Evolutionary conservation across 2,113 vertebrate species (phyloP), one percentile per base, ranked within the genome.

Genomic region (Canis aureus): DNA sequence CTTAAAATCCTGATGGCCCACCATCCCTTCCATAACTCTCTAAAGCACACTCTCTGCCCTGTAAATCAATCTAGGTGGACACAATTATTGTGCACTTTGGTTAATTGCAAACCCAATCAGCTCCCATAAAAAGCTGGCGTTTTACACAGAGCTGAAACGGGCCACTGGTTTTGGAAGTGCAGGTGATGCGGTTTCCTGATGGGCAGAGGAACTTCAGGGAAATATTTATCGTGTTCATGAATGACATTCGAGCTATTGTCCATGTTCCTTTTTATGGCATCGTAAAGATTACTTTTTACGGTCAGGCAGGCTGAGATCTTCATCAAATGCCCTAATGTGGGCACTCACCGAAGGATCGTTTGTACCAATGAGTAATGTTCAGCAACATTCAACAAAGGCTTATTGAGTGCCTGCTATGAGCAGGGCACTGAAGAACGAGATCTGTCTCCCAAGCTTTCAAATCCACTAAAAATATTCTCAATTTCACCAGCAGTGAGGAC

Each of bases 381-480:
- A 62, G 78, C 89, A 84, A 60, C 20, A 5, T 57, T 76, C 74
- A 67, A 71, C 95, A 95, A 81, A 94, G 96, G 93, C 92, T 94
- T 90, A 76, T 62, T 94, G 90, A 94, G 69, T 35, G 67, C 69
- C 80, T 87, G 35, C 53, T 82, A 43, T n/a, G 25, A 95, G 57
- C 79, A 2, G 78, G 55, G 87, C 59, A 4, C 35, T 49, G 57
- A 53, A 73, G 59, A 96, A 92, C 27, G 53, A 62, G 79, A 80
- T 93, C 89, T 95, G 83, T 95, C 96, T 96, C 87, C 95, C 95
- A 71, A 94, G 43, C 79, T 95, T 95, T 96, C 84, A 78, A 55
- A 88, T 89, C 83, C 51, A 20, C 95, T 97, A 84, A 98, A 94
- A 95, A 94, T 94, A 95, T 38, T 94, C 89, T 90, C 87, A 79